Evolutionary conservation across 2,797 vertebrate genomes (phyloP).

Genomic region (Smutsia temminckii): DNA sequence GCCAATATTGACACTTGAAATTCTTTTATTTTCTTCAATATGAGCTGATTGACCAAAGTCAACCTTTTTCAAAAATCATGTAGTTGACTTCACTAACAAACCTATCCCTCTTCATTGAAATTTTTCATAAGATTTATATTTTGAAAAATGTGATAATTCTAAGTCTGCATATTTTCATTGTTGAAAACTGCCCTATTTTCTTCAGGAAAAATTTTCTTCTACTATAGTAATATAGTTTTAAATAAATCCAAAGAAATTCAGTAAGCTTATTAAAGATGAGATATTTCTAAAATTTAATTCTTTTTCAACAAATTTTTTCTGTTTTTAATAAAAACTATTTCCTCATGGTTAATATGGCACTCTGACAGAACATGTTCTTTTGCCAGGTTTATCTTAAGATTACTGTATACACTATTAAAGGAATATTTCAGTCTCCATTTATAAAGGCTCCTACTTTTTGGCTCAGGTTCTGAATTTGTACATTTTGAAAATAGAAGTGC

Average conservation of each 20-base stretch:
- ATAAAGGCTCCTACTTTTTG: constrained; percentile 51
- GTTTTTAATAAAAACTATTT: constrained; percentile 58
- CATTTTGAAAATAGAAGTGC: constrained; percentile 68
- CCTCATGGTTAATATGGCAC: background rate
- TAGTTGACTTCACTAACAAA: background rate
- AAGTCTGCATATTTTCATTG: background rate
- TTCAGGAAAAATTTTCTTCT: background rate
- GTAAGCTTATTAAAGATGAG: background rate
- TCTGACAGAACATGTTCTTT: constrained; percentile 36
- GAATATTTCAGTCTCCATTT: constrained; percentile 38
- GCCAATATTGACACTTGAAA: background rate
- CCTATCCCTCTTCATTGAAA: background rate
- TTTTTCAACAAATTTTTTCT: constrained; percentile 8
- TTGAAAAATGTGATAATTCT: background rate
- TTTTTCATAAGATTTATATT: background rate
- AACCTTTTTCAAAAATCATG: background rate
- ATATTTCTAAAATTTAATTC: constrained; percentile 20
- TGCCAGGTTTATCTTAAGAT: constrained; percentile 25
- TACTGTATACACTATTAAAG: constrained; percentile 23
- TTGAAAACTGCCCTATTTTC: background rate
- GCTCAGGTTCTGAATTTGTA: constrained; percentile 50
- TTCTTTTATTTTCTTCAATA: background rate
- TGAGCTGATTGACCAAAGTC: background rate
- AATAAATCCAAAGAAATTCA: background rate
- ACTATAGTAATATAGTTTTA: background rate